Evolutionary conservation across 64 coral and sea anemone genomes (phyloP).

Genomic region (Montipora efflorescens): DNA sequence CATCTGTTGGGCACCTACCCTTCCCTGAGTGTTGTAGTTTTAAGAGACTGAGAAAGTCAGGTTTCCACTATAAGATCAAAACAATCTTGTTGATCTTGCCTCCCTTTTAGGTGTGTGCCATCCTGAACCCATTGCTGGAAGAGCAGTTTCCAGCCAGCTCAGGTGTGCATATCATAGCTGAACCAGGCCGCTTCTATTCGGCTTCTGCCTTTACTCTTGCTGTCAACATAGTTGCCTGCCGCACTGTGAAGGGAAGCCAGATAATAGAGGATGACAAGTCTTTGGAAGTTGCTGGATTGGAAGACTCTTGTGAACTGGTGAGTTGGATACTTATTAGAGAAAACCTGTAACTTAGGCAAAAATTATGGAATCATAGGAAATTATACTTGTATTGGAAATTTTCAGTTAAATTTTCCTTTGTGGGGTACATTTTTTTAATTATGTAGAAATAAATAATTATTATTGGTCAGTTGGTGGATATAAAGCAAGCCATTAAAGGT

Average conservation of each 20-base stretch:
- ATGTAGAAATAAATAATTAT: too few relatives aligned
- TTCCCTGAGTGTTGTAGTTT: too few relatives aligned
- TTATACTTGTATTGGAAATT: too few relatives aligned
- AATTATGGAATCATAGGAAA: too few relatives aligned
- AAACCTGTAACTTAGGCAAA: too few relatives aligned
- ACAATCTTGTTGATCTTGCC: not conserved
- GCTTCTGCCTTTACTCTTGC: conserved; percentile 89
- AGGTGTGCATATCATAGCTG: conserved; percentile 95
- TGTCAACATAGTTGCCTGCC: conserved; percentile 84
- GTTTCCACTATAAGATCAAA: too few relatives aligned
- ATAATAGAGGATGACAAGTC: conserved; percentile 52
- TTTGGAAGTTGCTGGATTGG: conserved; percentile 8
- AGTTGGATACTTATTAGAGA: not conserved
- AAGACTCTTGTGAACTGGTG: conserved; percentile 75
- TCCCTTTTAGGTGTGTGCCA: conserved; percentile 73
- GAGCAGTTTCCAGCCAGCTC: conserved; percentile 89
- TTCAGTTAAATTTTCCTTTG: too few relatives aligned
- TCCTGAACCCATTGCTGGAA: conserved; percentile 79
- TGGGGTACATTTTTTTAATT: too few relatives aligned
- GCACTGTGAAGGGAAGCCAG: conserved; percentile 72
- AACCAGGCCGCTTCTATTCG: conserved; percentile 72
- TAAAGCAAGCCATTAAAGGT: too few relatives aligned
- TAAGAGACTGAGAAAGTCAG: too few relatives aligned
- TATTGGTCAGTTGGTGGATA: too few relatives aligned
- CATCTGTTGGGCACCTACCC: too few relatives aligned